Evolutionary conservation across 2,113 vertebrate genomes (phyloP), one percentile per base, ranked within the genome.

Genomic region (Rhombomys opimus): DNA sequence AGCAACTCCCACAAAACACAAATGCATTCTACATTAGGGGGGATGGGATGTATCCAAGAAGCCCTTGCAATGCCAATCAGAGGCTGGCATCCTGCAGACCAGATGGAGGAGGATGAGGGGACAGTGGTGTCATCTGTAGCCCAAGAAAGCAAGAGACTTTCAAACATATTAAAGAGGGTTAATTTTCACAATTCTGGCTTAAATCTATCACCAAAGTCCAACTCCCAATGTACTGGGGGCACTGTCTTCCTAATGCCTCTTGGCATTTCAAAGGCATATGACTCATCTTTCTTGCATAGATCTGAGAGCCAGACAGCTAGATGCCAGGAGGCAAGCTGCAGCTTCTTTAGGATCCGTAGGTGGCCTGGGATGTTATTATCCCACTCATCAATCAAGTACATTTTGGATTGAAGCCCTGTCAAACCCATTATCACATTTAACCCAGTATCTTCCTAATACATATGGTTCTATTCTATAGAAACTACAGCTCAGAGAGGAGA

Each of bases 61-160:
- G 93, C 35, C 85, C 78, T 0, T 35, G 81, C 85, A 86, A 80
- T 80, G 70, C 95, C 92, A 85, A 52, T 76, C 87, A 61, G 89
- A 92, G 77, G 75, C 90, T 78, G 75, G 52, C 94, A 96, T 93
- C 91, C 96, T 67, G 38, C 84, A 95, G 95, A 87, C 82, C 96
- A 95, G 95, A 97, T 96, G 87, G 95, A 96, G 84, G 75, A 87
- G 78, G 87, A 5, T 87, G n/a, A 70, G 81, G 86, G 76, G 25
- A n/a, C 23, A 81, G 61, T 70, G 61, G 70, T n/a, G 27, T 73
- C 57, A 90, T 81, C 59, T 52, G 75, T 38, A 94, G 89, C 93
- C 89, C 1, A 82, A 90, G 96, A 97, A 98, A 98, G 96, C 97
- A 97, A 98, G 98, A 97, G 87, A 97, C 97, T 97, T 97, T 96